phyloP scores from a whole-genome alignment of 2,888 invertebrate genomes.

The Amblyjoppa proteus region DNA sequence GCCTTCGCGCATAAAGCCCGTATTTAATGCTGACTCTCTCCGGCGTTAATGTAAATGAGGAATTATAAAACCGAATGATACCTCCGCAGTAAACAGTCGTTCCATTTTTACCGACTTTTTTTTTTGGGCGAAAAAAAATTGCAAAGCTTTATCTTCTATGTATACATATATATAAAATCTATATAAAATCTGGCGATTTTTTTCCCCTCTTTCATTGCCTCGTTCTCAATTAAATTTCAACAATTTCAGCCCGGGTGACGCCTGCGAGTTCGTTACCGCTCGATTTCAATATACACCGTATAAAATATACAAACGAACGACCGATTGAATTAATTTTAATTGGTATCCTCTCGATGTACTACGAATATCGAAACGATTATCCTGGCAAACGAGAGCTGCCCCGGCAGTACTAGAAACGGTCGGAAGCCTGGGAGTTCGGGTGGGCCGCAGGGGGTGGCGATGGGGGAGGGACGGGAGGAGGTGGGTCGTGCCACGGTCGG shows the following conservation, averaged over 20 bases:
- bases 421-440: background rate
- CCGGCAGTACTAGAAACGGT: background rate
- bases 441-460: no score
- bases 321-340: constrained; percentile 56
- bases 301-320: constrained; percentile 48
- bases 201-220: background rate
- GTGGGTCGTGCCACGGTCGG: background rate
- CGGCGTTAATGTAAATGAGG: background rate
- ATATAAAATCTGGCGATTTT: background rate
- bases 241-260: constrained; percentile 14
- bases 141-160: background rate
- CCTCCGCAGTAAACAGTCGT: background rate
- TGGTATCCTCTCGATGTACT: constrained; percentile 52
- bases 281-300: constrained; percentile 33
- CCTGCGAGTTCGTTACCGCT: constrained; percentile 34
- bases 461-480: no score
- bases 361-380: constrained; percentile 57
- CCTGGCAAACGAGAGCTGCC: constrained; percentile 10
- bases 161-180: no score
- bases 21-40: background rate
- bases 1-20: background rate
- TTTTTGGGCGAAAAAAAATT: background rate
- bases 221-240: constrained; percentile 38
- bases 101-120: background rate
- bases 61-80: background rate